phyloP scores from a whole-genome alignment of 2,113 vertebrate genomes.

The Equus przewalskii region DNA sequence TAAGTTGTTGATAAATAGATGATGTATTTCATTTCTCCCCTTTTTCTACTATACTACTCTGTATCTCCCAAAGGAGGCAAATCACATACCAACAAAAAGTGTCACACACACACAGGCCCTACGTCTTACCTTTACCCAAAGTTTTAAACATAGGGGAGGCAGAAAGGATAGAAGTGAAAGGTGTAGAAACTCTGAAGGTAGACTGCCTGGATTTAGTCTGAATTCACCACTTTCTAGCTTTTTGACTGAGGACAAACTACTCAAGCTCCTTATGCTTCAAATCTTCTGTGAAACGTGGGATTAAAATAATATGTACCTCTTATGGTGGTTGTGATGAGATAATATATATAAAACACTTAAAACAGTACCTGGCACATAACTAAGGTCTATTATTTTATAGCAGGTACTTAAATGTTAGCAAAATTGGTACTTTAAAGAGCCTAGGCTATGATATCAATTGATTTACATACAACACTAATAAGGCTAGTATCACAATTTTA shows the following conservation, averaged over 20 bases:
- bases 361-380: background rate
- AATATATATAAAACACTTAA: background rate
- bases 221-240: background rate
- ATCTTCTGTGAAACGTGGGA: background rate
- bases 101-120: background rate
- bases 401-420: background rate
- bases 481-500: background rate
- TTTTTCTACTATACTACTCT: background rate
- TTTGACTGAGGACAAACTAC: background rate
- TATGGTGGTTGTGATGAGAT: background rate
- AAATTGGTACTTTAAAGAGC: conserved; percentile 31
- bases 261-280: background rate
- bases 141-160: background rate
- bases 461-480: background rate
- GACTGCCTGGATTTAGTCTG: background rate
- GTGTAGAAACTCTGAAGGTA: background rate
- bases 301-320: background rate
- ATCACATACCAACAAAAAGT: background rate
- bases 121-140: background rate
- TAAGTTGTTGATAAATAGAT: background rate
- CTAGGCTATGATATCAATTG: background rate
- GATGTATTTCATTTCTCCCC: background rate
- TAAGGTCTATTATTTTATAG: background rate
- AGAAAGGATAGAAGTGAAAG: background rate
- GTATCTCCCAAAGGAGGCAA: background rate